Base-by-base conservation (phyloP, 2,113 vertebrate genomes). In the Chrysemys picta region DNA sequence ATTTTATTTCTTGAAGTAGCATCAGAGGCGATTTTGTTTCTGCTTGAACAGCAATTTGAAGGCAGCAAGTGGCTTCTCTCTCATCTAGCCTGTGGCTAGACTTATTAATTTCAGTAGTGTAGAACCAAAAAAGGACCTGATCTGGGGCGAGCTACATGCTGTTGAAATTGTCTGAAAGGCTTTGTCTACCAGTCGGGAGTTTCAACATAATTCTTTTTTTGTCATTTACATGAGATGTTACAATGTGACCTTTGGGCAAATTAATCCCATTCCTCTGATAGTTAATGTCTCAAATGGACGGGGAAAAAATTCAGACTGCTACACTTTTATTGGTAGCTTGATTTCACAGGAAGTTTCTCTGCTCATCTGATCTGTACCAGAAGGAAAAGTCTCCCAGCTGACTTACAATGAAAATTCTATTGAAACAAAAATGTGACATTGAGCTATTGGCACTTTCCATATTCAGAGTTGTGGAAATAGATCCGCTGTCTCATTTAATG, bases 1-100 rank as follows among this genome's bases (percentile, higher is more conserved):
- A 82, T 6, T 13, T 91, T 89, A 81, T 87, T 91, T 54, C n/a
- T 82, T 82, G 42, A 93, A 93, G 93, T 91, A 86, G 16, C 79
- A 95, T 75, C 50, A 13, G 35, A 56, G 38, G 31, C 85, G 53
- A 83, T 92, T 89, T 88, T 8, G 57, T 94, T 93, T 89, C 9
- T 47, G 93, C 62, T 45, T 86, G 87, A 86, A 94, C 84, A 50
- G 56, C 62, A 87, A 5, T 8, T 49, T 87, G 87, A 95, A 96
- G 84, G n/a, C 47, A 90, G 78, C 49, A 93, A 89, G 56, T 54
- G 6, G 3, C 79, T 84, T 92, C 62, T 17, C 87, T 2, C 42
- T 90, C 17, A 24, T 88, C 4, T 86, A 38, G 52, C 11, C 54
- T 88, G 7, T 84, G 79, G 54, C n/a, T 62, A 78, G 78, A 56